These are phyloP conservation scores for Jaculus jaculus DNA, from an alignment of 2,113 vertebrate genomes.

Conservation along the genomic window DNA sequence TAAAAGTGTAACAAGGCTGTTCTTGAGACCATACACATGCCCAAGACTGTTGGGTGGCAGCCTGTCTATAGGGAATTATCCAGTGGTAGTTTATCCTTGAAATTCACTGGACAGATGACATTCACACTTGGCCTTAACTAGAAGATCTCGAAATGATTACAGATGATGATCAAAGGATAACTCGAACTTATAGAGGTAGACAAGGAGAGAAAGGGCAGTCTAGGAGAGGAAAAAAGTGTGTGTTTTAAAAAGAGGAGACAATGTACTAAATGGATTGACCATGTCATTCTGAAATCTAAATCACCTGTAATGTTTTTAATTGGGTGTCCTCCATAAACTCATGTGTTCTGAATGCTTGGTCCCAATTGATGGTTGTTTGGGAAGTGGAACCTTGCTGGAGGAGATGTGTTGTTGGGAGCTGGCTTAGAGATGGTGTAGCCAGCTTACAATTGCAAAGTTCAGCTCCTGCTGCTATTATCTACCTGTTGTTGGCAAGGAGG, in stretches of 20 bases:
- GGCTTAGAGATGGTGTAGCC: too few relatives aligned
- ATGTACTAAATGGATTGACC: not conserved
- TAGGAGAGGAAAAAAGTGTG: not conserved
- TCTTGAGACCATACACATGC: not conserved
- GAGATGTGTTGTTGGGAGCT: too few relatives aligned
- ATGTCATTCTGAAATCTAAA: not conserved
- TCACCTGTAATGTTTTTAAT: not conserved
- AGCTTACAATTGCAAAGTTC: too few relatives aligned
- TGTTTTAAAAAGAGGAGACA: constrained; percentile 2
- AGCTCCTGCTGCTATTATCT: too few relatives aligned
- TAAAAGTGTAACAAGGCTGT: not conserved
- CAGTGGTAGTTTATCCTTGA: not conserved
- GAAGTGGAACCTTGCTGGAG: too few relatives aligned
- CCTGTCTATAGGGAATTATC: not conserved
- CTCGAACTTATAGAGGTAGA: not conserved
- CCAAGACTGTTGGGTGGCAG: not conserved
- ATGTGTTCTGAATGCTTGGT: too few relatives aligned
- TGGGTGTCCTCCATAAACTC: too few relatives aligned
- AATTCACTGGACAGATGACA: not conserved
- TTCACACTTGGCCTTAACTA: not conserved
- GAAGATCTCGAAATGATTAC: too few relatives aligned
- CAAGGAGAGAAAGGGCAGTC: not conserved
- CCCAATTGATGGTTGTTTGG: too few relatives aligned
- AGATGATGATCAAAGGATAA: not conserved
- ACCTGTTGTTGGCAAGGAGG: too few relatives aligned